Percentiles rank a stretch among this genome's conserved stretches.
These are phyloP conservation scores for Monopterus albus DNA, from an alignment of 2,113 vertebrate genomes.

Conservation along the genomic window DNA sequence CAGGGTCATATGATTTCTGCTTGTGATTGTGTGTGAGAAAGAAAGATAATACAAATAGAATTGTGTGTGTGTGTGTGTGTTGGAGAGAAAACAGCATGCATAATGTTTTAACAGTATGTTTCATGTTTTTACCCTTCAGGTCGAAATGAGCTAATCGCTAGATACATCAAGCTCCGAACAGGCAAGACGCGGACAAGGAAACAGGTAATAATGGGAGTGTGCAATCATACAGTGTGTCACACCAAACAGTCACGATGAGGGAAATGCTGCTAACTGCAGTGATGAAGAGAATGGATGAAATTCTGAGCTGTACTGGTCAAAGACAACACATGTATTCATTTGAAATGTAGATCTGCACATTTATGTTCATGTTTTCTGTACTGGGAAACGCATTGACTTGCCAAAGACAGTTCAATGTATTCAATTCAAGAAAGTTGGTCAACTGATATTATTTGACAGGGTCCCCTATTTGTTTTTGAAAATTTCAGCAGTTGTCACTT, in stretches of 20 bases:
- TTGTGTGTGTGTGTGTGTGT: conserved; percentile 5
- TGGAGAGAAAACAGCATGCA: background rate
- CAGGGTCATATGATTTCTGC: conserved; percentile 56
- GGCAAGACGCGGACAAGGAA: conserved; percentile 81
- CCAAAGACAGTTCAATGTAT: no score
- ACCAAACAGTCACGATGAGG: background rate
- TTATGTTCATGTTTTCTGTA: no score
- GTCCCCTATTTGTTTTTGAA: no score
- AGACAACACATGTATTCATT: background rate
- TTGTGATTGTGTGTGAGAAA: conserved; percentile 50
- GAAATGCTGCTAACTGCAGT: background rate
- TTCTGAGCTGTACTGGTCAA: background rate
- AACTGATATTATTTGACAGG: no score
- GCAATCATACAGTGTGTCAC: conserved; percentile 19
- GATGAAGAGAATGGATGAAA: background rate
- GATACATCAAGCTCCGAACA: conserved; percentile 80
- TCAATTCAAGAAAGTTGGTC: no score
- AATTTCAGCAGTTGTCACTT: no score
- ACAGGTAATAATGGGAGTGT: conserved; percentile 66
- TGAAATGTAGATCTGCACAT: no score
- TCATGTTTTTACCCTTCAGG: conserved; percentile 74
- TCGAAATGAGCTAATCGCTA: conserved; percentile 79
- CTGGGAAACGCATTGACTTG: no score
- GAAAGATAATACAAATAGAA: conserved; percentile 11
- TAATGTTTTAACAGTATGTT: conserved; percentile 27